Evolutionary conservation across 2,113 vertebrate genomes (phyloP).

Genomic region (Leptobrachium ailaonicum): DNA sequence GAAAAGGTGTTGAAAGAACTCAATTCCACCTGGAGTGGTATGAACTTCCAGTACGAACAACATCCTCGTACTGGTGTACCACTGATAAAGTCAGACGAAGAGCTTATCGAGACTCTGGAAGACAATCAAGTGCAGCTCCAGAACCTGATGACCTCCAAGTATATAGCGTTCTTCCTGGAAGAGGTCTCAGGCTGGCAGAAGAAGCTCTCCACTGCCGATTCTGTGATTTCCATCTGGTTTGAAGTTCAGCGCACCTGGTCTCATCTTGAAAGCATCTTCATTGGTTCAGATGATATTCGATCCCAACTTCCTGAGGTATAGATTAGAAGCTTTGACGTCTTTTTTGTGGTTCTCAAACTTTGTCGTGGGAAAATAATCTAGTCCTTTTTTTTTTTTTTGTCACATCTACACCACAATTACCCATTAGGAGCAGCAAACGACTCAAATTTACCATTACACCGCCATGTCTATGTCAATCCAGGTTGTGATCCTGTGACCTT

Average conservation of each 20-base stretch:
- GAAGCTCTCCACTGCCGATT: constrained; percentile 78
- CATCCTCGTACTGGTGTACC: constrained; percentile 74
- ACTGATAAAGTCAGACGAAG: constrained; percentile 77
- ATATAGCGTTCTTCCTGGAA: constrained; percentile 86
- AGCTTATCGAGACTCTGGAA: constrained; percentile 88
- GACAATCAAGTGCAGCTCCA: constrained; percentile 96
- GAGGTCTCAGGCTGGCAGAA: constrained; percentile 89
- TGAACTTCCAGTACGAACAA: constrained; percentile 85
- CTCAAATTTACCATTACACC: background rate
- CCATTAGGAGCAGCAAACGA: background rate
- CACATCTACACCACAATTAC: background rate
- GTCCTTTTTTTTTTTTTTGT: background rate
- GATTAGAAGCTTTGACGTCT: background rate
- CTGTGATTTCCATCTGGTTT: constrained; percentile 86
- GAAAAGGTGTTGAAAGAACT: constrained; percentile 80
- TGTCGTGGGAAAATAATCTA: background rate
- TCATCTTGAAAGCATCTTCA: constrained; percentile 94
- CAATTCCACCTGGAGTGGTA: constrained; percentile 74
- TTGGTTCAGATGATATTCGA: constrained; percentile 90
- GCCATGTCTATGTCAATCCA: background rate
- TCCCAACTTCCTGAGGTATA: constrained; percentile 88
- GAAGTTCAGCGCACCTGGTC: constrained; percentile 90
- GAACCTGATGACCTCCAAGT: constrained; percentile 87
- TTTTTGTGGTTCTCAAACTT: background rate
- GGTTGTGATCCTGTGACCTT: no score